Base-by-base conservation (phyloP, 2,888 invertebrate species). In the Netelia fuscicornis region DNA sequence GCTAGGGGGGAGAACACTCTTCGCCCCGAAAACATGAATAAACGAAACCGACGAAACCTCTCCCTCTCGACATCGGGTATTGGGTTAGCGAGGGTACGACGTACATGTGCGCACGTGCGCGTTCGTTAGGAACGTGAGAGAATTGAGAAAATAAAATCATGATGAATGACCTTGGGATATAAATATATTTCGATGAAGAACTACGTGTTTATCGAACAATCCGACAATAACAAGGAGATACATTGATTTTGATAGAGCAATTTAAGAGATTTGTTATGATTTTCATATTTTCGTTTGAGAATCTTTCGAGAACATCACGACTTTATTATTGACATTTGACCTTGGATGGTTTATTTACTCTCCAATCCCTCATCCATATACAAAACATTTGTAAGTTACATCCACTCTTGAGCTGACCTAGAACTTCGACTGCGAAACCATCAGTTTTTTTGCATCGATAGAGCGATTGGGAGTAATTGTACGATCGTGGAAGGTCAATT, bases 401-500 rank as follows among this genome's bases (percentile, higher is more conserved):
- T 30, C 30, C 5, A 30, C 5, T 30, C 30, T 30, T 30, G 30
- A 5, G 6, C 5, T 5, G 30, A 30, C 30, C 30, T 30, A 30
- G 30, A 30, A 48, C 48, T 48, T 48, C 2, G 6, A 13, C 13
- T 2, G 13, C 10, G 17, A 54, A n/a, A 70, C n/a, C 8, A 25
- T 42, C 48, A 20, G 62, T 10, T 44, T 10, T 80, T 52, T 2
- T 25, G 20, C 1, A 23, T 58, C 58, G 70, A 52, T 56, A 20
- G 25, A 52, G 60, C 52, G 9, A 81, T 67, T 56, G 8, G 30
- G 52, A 72, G 56, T 52, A 74, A 42, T 48, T 8, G 54, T 30
- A 25, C 20, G 10, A 60, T 77, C 42, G 56, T 67, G 75, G 65
- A 70, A 52, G 72, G 76, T 81, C 52, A 77, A 84, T 84, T 77